Conservation (phyloP, 2,888 invertebrate species). For the Melanotus villosus region DNA sequence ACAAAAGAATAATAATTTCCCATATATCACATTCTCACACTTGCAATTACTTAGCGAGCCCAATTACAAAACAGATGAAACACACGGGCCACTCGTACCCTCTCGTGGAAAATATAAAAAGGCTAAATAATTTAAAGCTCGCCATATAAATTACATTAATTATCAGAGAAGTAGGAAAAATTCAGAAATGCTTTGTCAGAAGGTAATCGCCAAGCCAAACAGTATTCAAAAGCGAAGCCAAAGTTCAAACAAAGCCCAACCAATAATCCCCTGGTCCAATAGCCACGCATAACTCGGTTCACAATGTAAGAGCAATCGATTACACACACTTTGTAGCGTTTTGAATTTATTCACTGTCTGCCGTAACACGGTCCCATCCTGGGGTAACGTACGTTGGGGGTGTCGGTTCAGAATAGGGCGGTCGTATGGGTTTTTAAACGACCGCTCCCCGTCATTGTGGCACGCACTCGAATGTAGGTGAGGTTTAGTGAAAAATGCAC, state of each 20-base stretch:
- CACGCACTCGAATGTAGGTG: conserved; percentile 58
- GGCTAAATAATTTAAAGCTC: conserved; percentile 29
- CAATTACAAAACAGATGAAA: neutral
- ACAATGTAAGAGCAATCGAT: conserved; percentile 51
- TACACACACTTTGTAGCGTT: conserved; percentile 48
- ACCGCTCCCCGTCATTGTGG: conserved; percentile 52
- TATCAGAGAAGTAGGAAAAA: conserved; percentile 37
- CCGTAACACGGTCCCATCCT: conserved; percentile 23
- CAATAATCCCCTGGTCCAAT: conserved; percentile 51
- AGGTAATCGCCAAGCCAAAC: conserved; percentile 51
- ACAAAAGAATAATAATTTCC: too few relatives aligned
- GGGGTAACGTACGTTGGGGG: conserved; percentile 22
- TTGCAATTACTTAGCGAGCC: conserved; percentile 23
- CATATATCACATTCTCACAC: conserved; percentile 8
- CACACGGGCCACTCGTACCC: neutral
- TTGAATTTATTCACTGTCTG: conserved; percentile 44
- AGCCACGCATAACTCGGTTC: conserved; percentile 42
- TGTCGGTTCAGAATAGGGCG: conserved; percentile 37
- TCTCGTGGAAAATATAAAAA: conserved; percentile 25
- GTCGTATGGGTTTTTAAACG: conserved; percentile 39
- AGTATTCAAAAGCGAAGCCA: conserved; percentile 44
- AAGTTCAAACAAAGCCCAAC: conserved; percentile 51
- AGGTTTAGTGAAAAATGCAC: conserved; percentile 67
- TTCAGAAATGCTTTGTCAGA: conserved; percentile 36
- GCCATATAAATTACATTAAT: conserved; percentile 42